Conservation (phyloP, 2,888 invertebrate genomes). For the Eilema griseolum region DNA sequence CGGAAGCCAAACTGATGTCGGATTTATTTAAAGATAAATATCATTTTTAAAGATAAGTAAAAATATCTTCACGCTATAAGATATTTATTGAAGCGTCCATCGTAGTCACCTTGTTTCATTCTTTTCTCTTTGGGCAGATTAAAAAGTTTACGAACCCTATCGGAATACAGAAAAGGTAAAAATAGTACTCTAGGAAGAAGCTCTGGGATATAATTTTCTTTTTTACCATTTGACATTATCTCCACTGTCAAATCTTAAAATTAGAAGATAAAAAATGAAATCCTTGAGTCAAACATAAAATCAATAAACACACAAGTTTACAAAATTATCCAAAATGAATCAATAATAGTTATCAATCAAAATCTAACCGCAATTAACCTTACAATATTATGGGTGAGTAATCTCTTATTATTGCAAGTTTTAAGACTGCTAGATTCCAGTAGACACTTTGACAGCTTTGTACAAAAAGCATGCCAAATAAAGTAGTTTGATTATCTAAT, state of each 20-base stretch:
- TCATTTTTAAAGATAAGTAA: too few species aligned
- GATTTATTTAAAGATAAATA: too few species aligned
- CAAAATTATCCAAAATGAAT: constrained; percentile 47
- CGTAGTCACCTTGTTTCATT: constrained; percentile 2
- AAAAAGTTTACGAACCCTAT: neutral
- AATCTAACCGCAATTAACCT: constrained; percentile 28
- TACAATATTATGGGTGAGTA: constrained; percentile 76
- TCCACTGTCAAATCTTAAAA: constrained; percentile 71
- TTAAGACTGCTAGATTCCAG: constrained; percentile 50
- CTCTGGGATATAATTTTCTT: constrained; percentile 20
- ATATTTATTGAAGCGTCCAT: too few species aligned
- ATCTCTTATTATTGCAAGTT: constrained; percentile 11
- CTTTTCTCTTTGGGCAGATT: neutral
- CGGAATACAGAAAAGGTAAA: constrained; percentile 7
- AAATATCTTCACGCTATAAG: too few species aligned
- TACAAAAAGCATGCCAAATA: constrained; percentile 73
- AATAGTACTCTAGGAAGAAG: constrained; percentile 11
- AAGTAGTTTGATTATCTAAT: constrained; percentile 45
- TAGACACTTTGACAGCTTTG: constrained; percentile 72
- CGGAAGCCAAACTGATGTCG: neutral
- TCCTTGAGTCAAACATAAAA: constrained; percentile 57
- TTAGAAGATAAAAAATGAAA: constrained; percentile 76
- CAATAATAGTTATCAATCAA: constrained; percentile 52
- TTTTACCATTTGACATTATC: constrained; percentile 38
- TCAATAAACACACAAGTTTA: constrained; percentile 44